phyloP scores from a whole-genome alignment of 23 tunicate species.

The Aplidium turbinatum region DNA sequence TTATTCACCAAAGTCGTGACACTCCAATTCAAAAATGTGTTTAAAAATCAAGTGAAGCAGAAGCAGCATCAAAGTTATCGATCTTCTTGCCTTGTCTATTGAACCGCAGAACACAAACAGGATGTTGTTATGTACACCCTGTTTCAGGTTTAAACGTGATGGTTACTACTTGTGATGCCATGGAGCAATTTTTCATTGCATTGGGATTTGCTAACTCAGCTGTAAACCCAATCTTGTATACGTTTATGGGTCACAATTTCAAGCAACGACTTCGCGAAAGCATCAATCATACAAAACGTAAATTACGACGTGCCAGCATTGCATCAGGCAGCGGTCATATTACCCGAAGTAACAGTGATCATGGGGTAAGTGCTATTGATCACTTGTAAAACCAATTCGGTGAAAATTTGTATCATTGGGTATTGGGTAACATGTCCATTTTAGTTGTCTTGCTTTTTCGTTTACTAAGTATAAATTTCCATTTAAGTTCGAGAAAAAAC shows the following conservation, averaged over 20 bases:
- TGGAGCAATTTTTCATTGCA: slow-evolving; percentile 67
- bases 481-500: no score
- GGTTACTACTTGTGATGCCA: slow-evolving; percentile 39
- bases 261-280: slow-evolving; percentile 63
- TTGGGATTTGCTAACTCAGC: slow-evolving; percentile 83
- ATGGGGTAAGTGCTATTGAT: not conserved
- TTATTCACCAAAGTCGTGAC: no score
- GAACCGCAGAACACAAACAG: no score
- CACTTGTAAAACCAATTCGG: not conserved
- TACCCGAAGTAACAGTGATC: not conserved
- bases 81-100: no score
- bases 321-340: not conserved
- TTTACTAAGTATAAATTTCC: no score
- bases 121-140: no score
- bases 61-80: no score
- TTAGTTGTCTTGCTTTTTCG: no score
- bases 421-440: no score
- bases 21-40: no score
- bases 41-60: no score
- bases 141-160: slow-evolving; percentile 46
- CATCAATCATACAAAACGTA: slow-evolving; percentile 34
- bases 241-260: slow-evolving; percentile 84
- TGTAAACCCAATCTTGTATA: slow-evolving; percentile 85
- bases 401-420: no score
- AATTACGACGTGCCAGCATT: not conserved